Evolutionary conservation across 2,797 vertebrate species (phyloP).

Genomic region (Rhadinocentrus ornatus): DNA sequence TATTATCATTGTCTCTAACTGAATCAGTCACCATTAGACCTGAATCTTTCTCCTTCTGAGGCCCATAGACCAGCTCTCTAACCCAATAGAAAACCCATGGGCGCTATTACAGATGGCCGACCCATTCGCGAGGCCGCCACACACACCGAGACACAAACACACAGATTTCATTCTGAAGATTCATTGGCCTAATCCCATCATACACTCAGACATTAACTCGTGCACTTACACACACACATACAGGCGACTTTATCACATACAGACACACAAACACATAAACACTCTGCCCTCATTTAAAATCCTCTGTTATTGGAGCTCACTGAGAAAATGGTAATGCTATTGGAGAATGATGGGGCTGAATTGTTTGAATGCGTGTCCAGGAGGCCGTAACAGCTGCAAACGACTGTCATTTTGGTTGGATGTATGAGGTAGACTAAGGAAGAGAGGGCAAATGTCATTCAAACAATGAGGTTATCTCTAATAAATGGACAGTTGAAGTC

Average conservation of each 20-base stretch:
- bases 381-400: slow-evolving; percentile 41
- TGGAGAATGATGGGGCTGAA: slow-evolving; percentile 47
- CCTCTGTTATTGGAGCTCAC: slow-evolving; percentile 63
- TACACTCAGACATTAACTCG: slow-evolving; percentile 64
- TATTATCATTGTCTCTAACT: slow-evolving; percentile 78
- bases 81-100: slow-evolving; percentile 81
- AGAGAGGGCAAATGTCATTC: slow-evolving; percentile 66
- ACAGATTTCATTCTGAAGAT: slow-evolving; percentile 79
- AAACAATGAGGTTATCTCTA: slow-evolving; percentile 72
- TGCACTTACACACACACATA: slow-evolving; percentile 60
- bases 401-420: slow-evolving; percentile 60
- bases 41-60: slow-evolving; percentile 77
- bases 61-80: slow-evolving; percentile 73
- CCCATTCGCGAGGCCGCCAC: slow-evolving; percentile 57
- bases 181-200: slow-evolving; percentile 78
- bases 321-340: slow-evolving; percentile 63
- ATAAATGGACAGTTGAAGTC: slow-evolving; percentile 80
- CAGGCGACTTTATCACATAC: slow-evolving; percentile 51
- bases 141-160: slow-evolving; percentile 40
- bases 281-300: slow-evolving; percentile 60
- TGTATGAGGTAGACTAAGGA: slow-evolving; percentile 61
- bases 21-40: slow-evolving; percentile 82
- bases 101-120: slow-evolving; percentile 69
- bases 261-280: slow-evolving; percentile 30
- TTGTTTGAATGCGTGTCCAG: slow-evolving; percentile 22